Base-by-base conservation (phyloP, 2,113 vertebrate species). In the Corythornis vintsioides region DNA sequence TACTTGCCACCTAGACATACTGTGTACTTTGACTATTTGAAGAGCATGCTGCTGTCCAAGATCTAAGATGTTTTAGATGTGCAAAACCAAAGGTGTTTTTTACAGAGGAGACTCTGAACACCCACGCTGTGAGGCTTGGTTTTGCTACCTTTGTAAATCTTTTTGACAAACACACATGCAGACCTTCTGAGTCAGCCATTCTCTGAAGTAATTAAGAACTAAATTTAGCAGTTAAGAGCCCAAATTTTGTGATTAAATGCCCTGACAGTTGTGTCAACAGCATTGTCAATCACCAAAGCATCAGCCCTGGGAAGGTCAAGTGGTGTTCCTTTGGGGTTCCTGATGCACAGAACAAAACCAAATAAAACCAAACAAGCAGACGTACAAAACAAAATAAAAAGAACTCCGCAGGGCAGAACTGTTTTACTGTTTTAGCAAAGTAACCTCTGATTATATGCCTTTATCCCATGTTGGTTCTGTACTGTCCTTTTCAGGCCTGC, bases 401-500 rank as follows among this genome's bases (percentile, higher is more conserved):
- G 10, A 20, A 15, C 6, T 84, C 81, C 93, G 28, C 59, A 82
- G 80, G 50, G 63, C 50, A 92, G 73, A 92, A 72, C 15, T 69
- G 11, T 82, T 90, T 33, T 31, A 69, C 13, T 65, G 9, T 82
- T 90, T 33, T 33, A 90, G 48, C 53, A 72, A 83, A 83, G 35
- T 26, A 47, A 52, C 31, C 40, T 75, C 74, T 84, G 48, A 74
- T 80, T 74, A n/a, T 70, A 63, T 31, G 40, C 48, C 40, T 56
- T 28, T 89, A 29, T 55, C 11, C 56, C 33, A 11, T 59, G 80
- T 85, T 79, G 63, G 71, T 64, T 80, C 9, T 9, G 3, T 66
- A 19, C 7, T 77, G 47, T 40, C 75, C 83, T 88, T 90, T 83
- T 60, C 83, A 91, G 88, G 72, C 72, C 76, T 77, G 90, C 94